phyloP scores from a whole-genome alignment of 2,797 vertebrate species.

The Poliocrania exsul region DNA sequence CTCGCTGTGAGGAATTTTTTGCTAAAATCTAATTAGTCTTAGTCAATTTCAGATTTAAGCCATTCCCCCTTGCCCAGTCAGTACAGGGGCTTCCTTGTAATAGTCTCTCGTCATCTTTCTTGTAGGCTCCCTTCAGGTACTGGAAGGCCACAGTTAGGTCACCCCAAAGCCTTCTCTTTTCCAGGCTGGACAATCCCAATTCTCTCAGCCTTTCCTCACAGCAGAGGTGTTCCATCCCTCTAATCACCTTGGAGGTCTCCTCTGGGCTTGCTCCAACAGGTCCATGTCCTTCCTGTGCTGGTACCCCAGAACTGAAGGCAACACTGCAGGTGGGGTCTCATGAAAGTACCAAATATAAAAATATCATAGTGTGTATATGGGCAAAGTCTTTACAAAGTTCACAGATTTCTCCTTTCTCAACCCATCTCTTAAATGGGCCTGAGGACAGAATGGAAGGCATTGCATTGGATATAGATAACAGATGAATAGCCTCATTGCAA shows the following conservation, averaged over 20 bases:
- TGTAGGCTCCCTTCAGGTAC: rapidly evolving
- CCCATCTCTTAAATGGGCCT: background rate
- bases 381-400: background rate
- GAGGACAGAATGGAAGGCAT: background rate
- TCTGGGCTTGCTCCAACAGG: rapidly evolving
- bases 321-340: background rate
- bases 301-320: background rate
- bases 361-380: background rate
- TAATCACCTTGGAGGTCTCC: background rate
- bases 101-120: background rate
- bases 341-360: background rate
- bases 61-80: rapidly evolving
- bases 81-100: background rate
- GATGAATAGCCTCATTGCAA: background rate
- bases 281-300: background rate
- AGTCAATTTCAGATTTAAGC: rapidly evolving
- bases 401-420: background rate
- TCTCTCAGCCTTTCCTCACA: rapidly evolving
- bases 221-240: background rate
- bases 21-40: rapidly evolving
- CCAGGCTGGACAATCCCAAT: rapidly evolving
- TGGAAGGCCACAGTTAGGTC: rapidly evolving
- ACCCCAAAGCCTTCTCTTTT: rapidly evolving
- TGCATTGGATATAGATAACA: background rate
- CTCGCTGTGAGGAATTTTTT: rapidly evolving